Evolutionary conservation across 2,797 vertebrate species (phyloP).

Genomic region (Acridotheres tristis): DNA sequence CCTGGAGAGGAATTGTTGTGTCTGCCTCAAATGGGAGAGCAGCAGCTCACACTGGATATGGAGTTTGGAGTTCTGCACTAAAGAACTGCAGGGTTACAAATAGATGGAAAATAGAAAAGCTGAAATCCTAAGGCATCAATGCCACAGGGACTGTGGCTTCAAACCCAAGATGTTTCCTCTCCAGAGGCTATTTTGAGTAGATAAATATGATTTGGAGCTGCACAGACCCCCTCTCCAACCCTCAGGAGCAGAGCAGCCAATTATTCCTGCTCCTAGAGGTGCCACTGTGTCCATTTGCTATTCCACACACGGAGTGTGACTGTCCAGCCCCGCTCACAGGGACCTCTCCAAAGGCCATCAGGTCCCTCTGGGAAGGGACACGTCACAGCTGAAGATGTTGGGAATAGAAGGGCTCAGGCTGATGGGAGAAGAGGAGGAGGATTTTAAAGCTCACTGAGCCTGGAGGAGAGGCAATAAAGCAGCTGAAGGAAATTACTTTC

Average conservation of each 20-base stretch:
- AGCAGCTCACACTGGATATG: neutral
- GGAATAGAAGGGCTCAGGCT: neutral
- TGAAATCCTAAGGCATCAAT: neutral
- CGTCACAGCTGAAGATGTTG: neutral
- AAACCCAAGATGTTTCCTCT: constrained; percentile 18
- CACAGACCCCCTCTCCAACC: neutral
- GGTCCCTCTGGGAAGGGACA: neutral
- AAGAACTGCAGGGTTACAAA: neutral
- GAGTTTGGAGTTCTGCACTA: fast-evolving
- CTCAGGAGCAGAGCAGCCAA: constrained; percentile 5
- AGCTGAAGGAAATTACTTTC: neutral
- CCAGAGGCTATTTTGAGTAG: constrained; percentile 20
- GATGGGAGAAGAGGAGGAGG: neutral
- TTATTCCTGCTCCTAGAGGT: constrained; percentile 11
- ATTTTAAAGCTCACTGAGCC: neutral
- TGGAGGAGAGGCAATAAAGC: constrained; percentile 11
- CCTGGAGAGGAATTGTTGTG: too few relatives aligned
- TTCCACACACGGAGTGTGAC: neutral
- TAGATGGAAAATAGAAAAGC: fast-evolving
- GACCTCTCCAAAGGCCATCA: neutral
- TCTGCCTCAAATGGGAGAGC: neutral
- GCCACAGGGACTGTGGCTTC: neutral
- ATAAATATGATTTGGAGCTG: constrained; percentile 1
- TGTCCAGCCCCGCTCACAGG: neutral
- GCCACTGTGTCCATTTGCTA: neutral